A percentile compares a stretch with the other conserved stretches of the same genome.
Evolutionary conservation across 2,797 vertebrate species (phyloP).

Genomic region (Neosilurus mollespiculum): DNA sequence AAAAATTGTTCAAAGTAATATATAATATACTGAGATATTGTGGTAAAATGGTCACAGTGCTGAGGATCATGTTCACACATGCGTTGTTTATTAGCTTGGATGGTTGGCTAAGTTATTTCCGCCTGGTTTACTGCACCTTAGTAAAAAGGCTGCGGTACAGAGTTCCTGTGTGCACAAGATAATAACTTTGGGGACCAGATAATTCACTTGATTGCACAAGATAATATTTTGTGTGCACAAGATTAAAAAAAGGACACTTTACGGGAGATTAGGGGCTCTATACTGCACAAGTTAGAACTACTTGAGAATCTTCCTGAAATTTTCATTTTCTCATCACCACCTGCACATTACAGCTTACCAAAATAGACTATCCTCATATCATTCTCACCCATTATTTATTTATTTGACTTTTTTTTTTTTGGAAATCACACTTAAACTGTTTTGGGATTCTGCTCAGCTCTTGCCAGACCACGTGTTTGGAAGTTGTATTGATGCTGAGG

Average conservation of each 20-base stretch:
- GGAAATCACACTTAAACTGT: constrained; percentile 30
- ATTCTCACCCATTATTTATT: background rate
- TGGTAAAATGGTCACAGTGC: background rate
- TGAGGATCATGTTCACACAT: background rate
- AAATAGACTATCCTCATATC: background rate
- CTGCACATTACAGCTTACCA: constrained; percentile 2
- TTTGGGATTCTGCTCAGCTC: constrained; percentile 47
- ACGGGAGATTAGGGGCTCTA: too few species aligned
- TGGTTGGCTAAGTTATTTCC: background rate
- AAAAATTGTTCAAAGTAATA: background rate
- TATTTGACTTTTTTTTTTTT: background rate
- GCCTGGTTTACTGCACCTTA: background rate
- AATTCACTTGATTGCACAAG: too few species aligned
- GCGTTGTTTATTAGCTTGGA: background rate
- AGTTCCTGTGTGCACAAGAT: too few species aligned
- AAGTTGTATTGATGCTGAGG: constrained; percentile 40
- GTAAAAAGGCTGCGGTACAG: background rate
- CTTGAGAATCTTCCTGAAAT: background rate
- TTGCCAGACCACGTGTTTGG: constrained; percentile 19
- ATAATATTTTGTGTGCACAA: too few species aligned
- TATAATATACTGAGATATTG: background rate
- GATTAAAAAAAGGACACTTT: too few species aligned
- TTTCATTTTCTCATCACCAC: background rate
- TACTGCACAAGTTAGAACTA: background rate
- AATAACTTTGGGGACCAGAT: too few species aligned